Base-by-base conservation (phyloP, 1,140 invertebrate species). In the Plutomurus gul region DNA sequence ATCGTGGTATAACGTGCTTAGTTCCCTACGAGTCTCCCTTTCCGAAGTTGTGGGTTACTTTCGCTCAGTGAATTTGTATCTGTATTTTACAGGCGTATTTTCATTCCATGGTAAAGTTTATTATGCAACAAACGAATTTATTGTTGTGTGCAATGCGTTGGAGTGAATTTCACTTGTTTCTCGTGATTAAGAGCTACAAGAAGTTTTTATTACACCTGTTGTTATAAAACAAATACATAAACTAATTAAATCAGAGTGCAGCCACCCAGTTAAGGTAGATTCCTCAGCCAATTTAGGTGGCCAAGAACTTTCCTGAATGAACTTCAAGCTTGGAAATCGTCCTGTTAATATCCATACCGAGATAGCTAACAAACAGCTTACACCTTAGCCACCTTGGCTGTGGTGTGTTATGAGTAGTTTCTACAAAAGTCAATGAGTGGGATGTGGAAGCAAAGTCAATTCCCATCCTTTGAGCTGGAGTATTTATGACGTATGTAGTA, bases 401-500 rank as follows among this genome's bases (percentile, higher is more conserved):
- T n/a, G n/a, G n/a, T n/a, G n/a, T n/a, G n/a, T n/a, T n/a, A 43
- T 13, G 10, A 43, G 39, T 13, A 65, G 56, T 30, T 30, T n/a
- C 20, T 33, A 65, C 27, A 33, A n/a, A 65, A 30, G 30, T 65
- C 27, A 65, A 65, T 65, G 56, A 65, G 56, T 65, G 56, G 56
- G 56, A 65, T 65, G 36, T 65, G 56, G 56, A 65, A 65, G 30
- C 36, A 27, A 65, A 65, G 56, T 65, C 16, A 65, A 33, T 65
- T 65, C 56, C 56, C 56, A 65, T 65, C 27, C 56, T 65, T 65
- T 65, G 56, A 33, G 4, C 46, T 16, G 20, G 51, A 16, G 30
- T 65, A 65, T 65, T 33, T 65, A 65, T 65, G 56, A 65, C 56
- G 56, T 65, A 27, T 65, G 56, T 33, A 25, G 56, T 65, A 27